Percentiles rank a stretch among this genome's conserved stretches.
Conservation (phyloP, 2,888 invertebrate species). For the Nyleta sp. region DNA sequence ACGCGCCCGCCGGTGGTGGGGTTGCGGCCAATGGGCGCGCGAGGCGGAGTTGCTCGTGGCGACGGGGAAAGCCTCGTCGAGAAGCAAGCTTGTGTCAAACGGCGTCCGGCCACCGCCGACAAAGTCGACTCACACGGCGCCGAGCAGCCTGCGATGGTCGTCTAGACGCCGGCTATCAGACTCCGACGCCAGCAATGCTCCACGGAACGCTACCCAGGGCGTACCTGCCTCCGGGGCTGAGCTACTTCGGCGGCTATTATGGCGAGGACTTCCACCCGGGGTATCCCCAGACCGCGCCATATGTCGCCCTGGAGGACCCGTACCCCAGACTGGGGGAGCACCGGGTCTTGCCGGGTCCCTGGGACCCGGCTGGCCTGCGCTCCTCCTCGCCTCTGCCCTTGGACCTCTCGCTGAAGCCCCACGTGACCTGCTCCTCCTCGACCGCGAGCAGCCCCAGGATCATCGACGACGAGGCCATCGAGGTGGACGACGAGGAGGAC, state of each 20-base stretch:
- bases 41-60: constrained; percentile 59
- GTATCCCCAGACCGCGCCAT: constrained; percentile 61
- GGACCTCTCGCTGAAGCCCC: constrained; percentile 88
- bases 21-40: constrained; percentile 66
- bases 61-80: constrained; percentile 67
- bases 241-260: constrained; percentile 76
- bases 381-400: constrained; percentile 84
- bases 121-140: too few species aligned
- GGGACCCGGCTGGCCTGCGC: constrained; percentile 64
- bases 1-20: too few species aligned
- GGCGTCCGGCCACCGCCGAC: constrained; percentile 80
- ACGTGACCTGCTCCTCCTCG: constrained; percentile 59
- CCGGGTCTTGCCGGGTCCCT: constrained; percentile 51
- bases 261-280: constrained; percentile 72
- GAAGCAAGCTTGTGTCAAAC: constrained; percentile 76
- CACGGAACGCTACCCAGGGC: constrained; percentile 79
- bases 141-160: constrained; percentile 65
- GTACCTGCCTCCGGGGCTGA: constrained; percentile 75
- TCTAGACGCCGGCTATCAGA: constrained; percentile 2
- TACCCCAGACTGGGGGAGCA: constrained; percentile 66
- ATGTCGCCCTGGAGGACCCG: constrained; percentile 72
- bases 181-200: constrained; percentile 74
- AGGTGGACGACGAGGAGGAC: constrained; percentile 75
- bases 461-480: constrained; percentile 73
- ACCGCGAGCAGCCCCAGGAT: constrained; percentile 40